Evolutionary conservation across 2,797 vertebrate species (phyloP), one percentile per base, ranked within the genome.

Genomic region (Helarctos malayanus): DNA sequence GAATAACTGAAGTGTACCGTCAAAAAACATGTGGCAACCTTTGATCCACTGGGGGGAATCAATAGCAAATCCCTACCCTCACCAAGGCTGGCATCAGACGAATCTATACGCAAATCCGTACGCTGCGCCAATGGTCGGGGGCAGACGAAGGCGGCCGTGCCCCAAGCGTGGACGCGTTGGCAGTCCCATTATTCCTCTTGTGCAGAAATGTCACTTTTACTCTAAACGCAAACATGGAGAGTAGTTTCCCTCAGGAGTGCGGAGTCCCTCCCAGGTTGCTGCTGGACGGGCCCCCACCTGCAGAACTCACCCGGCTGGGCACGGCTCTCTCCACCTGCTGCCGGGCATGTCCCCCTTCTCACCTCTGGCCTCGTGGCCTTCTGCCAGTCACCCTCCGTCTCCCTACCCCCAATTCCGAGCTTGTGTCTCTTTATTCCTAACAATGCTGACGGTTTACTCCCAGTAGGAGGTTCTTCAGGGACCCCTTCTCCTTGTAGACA

Each of bases 41-140:
- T 12, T 38, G 29, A 49, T 5, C 47, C 56, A 25, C 18, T 19
- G 23, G 49, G 23, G 52, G 25, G 7, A 59, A 57, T 49, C 3
- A 32, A 49, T 32, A 68, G 68, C 13, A 32, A 57, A 68, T 7
- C 1, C 23, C 29, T 1, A 0, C 1, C 52, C 47, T 29, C 9
- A 56, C 8, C 5, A 1, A 2, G 4, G 5, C 0, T 29, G 5
- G 25, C 59, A 5, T 79, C 82, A 21, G 21, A 32, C 12, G 29
- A 25, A 1, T 32, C 27, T 18, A 2, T 19, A 0, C 7, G 0
- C 13, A 4, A 3, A 14, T 32, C 29, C 11, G 9, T 13, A 6
- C 3, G 5, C 49, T 27, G 82, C 3, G 0, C 23, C 13, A 2
- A 21, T 18, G 15, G 29, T 7, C 1, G 7, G 57, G 21, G 69